Percentiles rank a stretch among this genome's conserved stretches.
Conservation (phyloP, 2,113 vertebrate genomes). For the Myocastor coypus region DNA sequence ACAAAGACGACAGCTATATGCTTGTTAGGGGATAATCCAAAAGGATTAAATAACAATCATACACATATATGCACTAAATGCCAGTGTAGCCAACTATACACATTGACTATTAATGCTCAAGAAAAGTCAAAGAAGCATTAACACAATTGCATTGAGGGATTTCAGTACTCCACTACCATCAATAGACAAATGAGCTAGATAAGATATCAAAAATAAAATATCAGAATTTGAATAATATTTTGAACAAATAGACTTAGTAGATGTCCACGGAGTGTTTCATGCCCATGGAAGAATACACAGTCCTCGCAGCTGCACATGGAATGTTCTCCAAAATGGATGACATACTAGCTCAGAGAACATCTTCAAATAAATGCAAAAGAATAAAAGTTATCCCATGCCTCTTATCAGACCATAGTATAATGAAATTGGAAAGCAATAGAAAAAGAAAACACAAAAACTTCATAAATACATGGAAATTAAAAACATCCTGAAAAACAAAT, state of each 20-base stretch:
- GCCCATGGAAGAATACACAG: not conserved
- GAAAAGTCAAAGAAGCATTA: not conserved
- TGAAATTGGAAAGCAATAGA: no score
- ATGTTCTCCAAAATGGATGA: not conserved
- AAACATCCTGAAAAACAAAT: no score
- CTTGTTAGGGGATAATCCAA: no score
- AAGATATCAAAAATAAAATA: not conserved
- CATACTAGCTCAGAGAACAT: not conserved
- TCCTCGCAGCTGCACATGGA: not conserved
- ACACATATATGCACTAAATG: not conserved
- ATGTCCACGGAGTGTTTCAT: no score
- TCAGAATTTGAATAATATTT: not conserved
- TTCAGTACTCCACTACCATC: not conserved
- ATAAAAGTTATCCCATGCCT: no score
- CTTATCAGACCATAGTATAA: no score
- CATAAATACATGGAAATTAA: not conserved
- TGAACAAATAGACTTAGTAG: not conserved
- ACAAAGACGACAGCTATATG: not conserved
- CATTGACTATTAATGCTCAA: not conserved
- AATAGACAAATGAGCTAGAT: not conserved
- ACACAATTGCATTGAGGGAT: not conserved
- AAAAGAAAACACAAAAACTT: not conserved
- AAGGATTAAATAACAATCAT: no score
- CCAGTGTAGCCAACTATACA: not conserved
- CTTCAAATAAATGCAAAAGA: no score